Conservation (phyloP, 2,797 vertebrate species). For the Acanthiza pusilla region DNA sequence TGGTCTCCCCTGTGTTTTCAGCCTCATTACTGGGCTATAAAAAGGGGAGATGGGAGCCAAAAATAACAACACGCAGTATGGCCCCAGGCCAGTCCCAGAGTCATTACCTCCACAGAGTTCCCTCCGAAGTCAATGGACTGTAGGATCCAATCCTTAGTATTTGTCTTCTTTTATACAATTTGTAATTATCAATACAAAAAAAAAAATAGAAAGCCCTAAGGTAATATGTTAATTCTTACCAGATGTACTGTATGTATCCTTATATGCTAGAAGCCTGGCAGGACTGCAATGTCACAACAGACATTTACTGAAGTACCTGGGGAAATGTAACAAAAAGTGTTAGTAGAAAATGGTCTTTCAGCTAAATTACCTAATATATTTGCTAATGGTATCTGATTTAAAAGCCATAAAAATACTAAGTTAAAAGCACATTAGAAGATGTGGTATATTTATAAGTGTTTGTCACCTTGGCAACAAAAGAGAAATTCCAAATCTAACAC, state of each 20-base stretch:
- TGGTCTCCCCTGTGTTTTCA: neutral
- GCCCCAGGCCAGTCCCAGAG: neutral
- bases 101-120: neutral
- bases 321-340: conserved; percentile 81
- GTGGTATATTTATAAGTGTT: conserved; percentile 84
- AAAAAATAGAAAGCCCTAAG: conserved; percentile 47
- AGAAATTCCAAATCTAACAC: conserved; percentile 77
- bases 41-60: conserved; percentile 10
- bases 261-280: conserved; percentile 70
- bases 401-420: conserved; percentile 84
- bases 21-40: neutral
- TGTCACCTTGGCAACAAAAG: conserved; percentile 84
- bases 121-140: neutral
- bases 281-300: conserved; percentile 78
- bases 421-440: conserved; percentile 84
- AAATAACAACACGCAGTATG: conserved; percentile 1
- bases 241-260: conserved; percentile 70
- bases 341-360: conserved; percentile 83
- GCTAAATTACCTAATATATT: conserved; percentile 85
- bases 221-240: conserved; percentile 74
- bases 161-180: conserved; percentile 62
- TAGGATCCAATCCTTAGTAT: conserved; percentile 48
- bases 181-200: conserved; percentile 64
- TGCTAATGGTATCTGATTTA: conserved; percentile 86
- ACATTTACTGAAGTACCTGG: conserved; percentile 80